These are phyloP conservation scores for Amphipyra tragopoginis DNA, from an alignment of 2,888 invertebrate genomes.

Conservation along the genomic window DNA sequence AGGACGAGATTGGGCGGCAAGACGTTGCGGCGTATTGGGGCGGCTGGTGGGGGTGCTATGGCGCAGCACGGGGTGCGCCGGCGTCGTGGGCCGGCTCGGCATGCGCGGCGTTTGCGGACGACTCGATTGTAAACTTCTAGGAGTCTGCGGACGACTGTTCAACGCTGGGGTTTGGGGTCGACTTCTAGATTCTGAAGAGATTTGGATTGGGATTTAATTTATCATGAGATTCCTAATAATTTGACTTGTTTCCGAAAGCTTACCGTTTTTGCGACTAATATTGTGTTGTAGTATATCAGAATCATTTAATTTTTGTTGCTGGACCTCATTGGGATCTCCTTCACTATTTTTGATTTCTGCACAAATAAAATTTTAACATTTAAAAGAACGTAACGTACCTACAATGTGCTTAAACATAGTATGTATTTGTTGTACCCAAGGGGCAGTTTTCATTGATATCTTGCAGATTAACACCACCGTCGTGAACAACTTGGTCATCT, in stretches of 20 bases:
- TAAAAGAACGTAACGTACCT: too few relatives aligned
- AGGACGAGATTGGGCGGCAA: conserved; percentile 54
- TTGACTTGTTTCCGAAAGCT: not conserved
- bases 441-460: conserved; percentile 50
- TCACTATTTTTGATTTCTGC: conserved; percentile 47
- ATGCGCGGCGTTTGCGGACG: conserved; percentile 74
- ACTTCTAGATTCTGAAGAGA: conserved; percentile 57
- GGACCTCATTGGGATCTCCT: conserved; percentile 29
- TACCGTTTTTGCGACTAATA: conserved; percentile 36
- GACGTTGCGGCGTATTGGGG: conserved; percentile 72
- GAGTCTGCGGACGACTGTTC: conserved; percentile 76
- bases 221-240: not conserved
- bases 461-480: conserved; percentile 35
- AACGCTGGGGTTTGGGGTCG: conserved; percentile 61
- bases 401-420: too few relatives aligned
- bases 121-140: conserved; percentile 69
- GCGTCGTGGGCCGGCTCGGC: conserved; percentile 72
- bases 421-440: conserved; percentile 26
- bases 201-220: not conserved
- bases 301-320: conserved; percentile 25
- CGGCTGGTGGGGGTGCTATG: conserved; percentile 67
- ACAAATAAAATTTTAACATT: not conserved
- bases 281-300: conserved; percentile 20
- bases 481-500: conserved; percentile 27
- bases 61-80: conserved; percentile 61